These are phyloP conservation scores for Thermophis baileyi DNA, from an alignment of 2,113 vertebrate genomes.

Conservation along the genomic window DNA sequence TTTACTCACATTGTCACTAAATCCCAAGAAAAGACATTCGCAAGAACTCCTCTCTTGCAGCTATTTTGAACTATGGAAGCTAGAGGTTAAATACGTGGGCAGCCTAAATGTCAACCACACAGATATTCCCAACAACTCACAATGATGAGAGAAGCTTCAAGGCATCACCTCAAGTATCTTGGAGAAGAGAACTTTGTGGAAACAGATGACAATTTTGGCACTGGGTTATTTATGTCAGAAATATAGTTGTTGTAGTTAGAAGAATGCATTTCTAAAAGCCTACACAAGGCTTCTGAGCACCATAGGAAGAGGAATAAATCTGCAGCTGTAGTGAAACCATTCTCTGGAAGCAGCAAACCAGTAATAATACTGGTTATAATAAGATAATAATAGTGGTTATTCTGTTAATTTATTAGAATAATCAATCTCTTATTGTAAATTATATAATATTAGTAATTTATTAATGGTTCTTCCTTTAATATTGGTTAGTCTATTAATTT, in stretches of 20 bases:
- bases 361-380: not conserved
- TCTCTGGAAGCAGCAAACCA: constrained; percentile 13
- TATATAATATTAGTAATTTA: not conserved
- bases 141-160: not conserved
- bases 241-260: not conserved
- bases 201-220: not conserved
- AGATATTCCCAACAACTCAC: not conserved
- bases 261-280: constrained; percentile 20
- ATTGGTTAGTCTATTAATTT: constrained; percentile 51
- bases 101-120: not conserved
- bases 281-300: not conserved
- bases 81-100: not conserved
- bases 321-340: not conserved
- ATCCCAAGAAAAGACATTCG: not conserved
- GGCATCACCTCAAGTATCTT: not conserved
- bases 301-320: not conserved
- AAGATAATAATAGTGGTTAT: not conserved
- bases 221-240: not conserved
- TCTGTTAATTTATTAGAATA: constrained; percentile 15
- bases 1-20: not conserved
- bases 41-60: not conserved
- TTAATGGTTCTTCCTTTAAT: not conserved
- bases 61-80: not conserved
- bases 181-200: not conserved
- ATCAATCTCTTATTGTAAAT: constrained; percentile 10